Percentiles rank a stretch among this genome's conserved stretches.
Evolutionary conservation across 2,113 vertebrate genomes (phyloP).

Genomic region (Lampris incognitus): DNA sequence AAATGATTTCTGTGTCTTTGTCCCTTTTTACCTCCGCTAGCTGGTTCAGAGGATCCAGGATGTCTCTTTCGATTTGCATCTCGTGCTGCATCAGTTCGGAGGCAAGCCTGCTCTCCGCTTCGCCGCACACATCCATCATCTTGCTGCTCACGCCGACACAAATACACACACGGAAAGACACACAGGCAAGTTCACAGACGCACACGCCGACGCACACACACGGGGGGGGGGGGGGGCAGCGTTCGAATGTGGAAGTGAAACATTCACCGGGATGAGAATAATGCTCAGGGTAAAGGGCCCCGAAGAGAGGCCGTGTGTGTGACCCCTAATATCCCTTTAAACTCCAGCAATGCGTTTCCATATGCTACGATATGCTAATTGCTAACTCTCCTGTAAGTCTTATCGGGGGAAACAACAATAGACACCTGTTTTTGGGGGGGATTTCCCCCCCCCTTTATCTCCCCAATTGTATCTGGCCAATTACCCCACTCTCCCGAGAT

Average conservation of each 20-base stretch:
- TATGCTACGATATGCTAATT: not conserved
- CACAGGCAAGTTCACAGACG: not conserved
- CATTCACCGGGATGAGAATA: no score
- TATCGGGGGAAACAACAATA: no score
- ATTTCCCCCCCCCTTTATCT: no score
- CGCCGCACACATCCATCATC: slow-evolving; percentile 93
- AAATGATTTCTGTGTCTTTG: not conserved
- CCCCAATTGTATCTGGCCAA: no score
- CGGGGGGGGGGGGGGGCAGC: no score
- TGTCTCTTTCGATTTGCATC: slow-evolving; percentile 89
- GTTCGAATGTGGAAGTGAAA: no score
- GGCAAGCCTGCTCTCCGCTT: slow-evolving; percentile 90
- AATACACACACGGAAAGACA: slow-evolving; percentile 23
- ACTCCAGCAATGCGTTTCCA: not conserved
- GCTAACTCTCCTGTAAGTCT: no score
- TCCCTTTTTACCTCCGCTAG: slow-evolving; percentile 88
- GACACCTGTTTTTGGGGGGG: no score
- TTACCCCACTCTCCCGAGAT: no score
- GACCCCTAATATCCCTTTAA: not conserved
- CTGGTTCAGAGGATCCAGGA: slow-evolving; percentile 89
- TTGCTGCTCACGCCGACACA: slow-evolving; percentile 81
- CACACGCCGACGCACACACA: slow-evolving; percentile 8
- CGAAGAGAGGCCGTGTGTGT: not conserved
- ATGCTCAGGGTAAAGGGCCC: no score
- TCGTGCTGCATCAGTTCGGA: slow-evolving; percentile 91